phyloP scores from a whole-genome alignment of 1,140 invertebrate species.

The Lerema accius region DNA sequence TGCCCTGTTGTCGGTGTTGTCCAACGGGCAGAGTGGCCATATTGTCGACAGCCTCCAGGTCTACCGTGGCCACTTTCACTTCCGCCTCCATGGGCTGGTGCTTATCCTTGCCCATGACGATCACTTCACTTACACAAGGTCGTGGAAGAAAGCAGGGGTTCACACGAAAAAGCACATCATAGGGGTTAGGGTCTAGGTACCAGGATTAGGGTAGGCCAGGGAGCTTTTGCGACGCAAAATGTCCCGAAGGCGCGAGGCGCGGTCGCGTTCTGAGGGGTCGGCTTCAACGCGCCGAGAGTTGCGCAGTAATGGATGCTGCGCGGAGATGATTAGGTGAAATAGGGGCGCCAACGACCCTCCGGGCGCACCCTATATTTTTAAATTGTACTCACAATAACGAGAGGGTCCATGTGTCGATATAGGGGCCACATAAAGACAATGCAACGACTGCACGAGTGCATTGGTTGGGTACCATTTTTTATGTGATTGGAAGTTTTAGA shows the following conservation, averaged over 20 bases:
- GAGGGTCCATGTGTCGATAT: slow-evolving; percentile 49
- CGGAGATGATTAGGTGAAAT: slow-evolving; percentile 47
- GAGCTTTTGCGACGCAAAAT: slow-evolving; percentile 50
- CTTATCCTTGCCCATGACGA: slow-evolving; percentile 79
- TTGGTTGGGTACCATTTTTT: slow-evolving; percentile 4
- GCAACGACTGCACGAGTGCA: slow-evolving; percentile 24
- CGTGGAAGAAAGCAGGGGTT: slow-evolving; percentile 49
- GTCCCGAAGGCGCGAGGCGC: slow-evolving; percentile 69
- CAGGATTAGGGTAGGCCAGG: slow-evolving; percentile 49
- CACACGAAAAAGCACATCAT: slow-evolving; percentile 52
- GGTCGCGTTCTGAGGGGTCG: slow-evolving; percentile 56
- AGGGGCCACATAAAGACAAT: slow-evolving; percentile 41
- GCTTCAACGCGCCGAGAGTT: slow-evolving; percentile 67
- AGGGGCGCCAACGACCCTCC: slow-evolving; percentile 71
- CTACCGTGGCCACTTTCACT: slow-evolving; percentile 93
- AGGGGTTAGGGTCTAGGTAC: slow-evolving; percentile 50
- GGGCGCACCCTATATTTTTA: slow-evolving; percentile 55
- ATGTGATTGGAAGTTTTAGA: neutral
- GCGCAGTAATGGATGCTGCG: slow-evolving; percentile 80
- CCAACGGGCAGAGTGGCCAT: slow-evolving; percentile 92
- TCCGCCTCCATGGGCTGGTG: slow-evolving; percentile 84
- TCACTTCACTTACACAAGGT: slow-evolving; percentile 57
- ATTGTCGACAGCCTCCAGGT: slow-evolving; percentile 91
- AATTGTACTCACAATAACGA: slow-evolving; percentile 60
- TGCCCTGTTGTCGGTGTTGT: slow-evolving; percentile 85